Evolutionary conservation across 2,888 invertebrate species (phyloP).

Genomic region (Limnephilus lunatus): DNA sequence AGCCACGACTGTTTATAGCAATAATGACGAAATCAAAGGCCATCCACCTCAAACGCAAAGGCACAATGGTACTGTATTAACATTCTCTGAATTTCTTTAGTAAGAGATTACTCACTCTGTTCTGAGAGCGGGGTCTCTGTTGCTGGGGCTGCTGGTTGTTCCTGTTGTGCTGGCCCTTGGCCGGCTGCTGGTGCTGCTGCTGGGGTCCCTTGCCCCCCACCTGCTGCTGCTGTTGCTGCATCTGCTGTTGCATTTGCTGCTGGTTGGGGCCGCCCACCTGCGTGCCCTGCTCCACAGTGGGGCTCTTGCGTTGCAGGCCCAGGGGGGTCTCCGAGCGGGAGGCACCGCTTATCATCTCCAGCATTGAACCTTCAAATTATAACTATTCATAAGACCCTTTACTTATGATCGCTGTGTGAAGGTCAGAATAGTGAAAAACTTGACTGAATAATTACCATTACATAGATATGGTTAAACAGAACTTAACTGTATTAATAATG

Average conservation of each 20-base stretch:
- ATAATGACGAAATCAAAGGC: too few species aligned
- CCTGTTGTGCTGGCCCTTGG: slow-evolving; percentile 50
- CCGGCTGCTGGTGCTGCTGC: slow-evolving; percentile 63
- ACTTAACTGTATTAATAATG: too few species aligned
- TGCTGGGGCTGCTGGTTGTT: slow-evolving; percentile 66
- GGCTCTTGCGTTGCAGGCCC: slow-evolving; percentile 85
- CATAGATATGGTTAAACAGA: too few species aligned
- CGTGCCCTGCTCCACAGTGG: slow-evolving; percentile 90
- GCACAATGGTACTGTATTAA: too few species aligned
- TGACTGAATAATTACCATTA: too few species aligned
- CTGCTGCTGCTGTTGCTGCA: slow-evolving; percentile 70
- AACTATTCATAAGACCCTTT: not conserved
- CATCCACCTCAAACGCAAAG: too few species aligned
- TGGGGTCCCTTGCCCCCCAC: slow-evolving; percentile 68
- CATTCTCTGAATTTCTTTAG: not conserved
- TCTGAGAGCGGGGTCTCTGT: slow-evolving; percentile 68
- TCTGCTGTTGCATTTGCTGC: slow-evolving; percentile 72
- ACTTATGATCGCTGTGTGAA: not conserved
- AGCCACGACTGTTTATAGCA: too few species aligned
- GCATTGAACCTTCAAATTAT: slow-evolving; percentile 74
- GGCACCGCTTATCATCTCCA: slow-evolving; percentile 84
- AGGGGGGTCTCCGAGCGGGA: slow-evolving; percentile 88
- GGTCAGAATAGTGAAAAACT: too few species aligned
- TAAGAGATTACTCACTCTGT: slow-evolving; percentile 61
- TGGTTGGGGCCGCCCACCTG: slow-evolving; percentile 78